Base-by-base conservation (phyloP, 1,140 invertebrate species). In the Orussus abietinus region DNA sequence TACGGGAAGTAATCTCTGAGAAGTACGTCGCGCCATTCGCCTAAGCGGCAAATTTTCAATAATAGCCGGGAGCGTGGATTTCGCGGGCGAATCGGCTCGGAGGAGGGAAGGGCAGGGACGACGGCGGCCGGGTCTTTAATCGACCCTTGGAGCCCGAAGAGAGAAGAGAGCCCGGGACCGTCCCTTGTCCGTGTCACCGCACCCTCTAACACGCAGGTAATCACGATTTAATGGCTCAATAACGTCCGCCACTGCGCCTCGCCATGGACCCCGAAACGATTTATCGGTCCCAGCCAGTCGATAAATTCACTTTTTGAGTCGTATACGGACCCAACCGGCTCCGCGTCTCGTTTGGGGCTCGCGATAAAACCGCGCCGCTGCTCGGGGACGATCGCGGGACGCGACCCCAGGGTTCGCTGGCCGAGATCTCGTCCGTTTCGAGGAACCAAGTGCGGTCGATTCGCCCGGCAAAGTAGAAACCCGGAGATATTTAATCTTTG, bases 221-320 rank as follows among this genome's bases (percentile, higher is more conserved):
- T 67, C 62, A 67, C 54, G 52, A 65, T 67, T 67, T 67, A 67
- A 67, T 67, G 63, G 62, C 62, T 65, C 64, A 67, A 67, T 67
- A 67, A 67, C 64, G 59, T 64, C 55, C 51, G 49, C 54, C 59
- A 51, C 49, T 53, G 49, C 50, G 39, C 36, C 45, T 50, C 48
- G 46, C 49, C 48, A 46, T 49, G 47, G 55, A 49, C 55, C 57
- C 32, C 49, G 59, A 58, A 59, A 67, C 57, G 62, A 65, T 67
- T 65, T 67, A 67, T 64, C 50, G 55, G 48, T 39, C 56, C 47
- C 49, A n/a, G 41, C 51, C 48, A 67, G 62, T 64, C 64, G 49
- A 67, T 67, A 65, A 67, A 67, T 65, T 63, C 49, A 55, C 49
- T 43, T 62, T 61, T 63, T 62, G 56, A 57, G 53, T 65, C 29